These are phyloP conservation scores for Euzetes globulus DNA, from an alignment of 2,888 invertebrate species.

Conservation along the genomic window DNA sequence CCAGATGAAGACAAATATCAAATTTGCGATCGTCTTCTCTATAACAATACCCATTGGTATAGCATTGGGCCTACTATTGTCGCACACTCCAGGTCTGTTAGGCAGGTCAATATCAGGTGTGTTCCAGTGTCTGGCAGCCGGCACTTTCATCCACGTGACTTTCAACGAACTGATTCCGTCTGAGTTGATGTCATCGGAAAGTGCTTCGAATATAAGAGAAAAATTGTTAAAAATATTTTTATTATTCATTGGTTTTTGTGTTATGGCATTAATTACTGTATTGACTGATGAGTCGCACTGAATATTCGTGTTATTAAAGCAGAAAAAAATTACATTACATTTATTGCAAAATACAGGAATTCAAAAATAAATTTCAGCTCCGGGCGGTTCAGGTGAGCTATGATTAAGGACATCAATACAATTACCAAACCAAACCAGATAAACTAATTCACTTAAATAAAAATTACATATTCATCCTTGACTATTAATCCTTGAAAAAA, in stretches of 20 bases:
- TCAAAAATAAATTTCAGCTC: no score
- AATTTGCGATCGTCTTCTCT: conserved; percentile 44
- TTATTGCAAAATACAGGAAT: no score
- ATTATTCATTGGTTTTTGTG: conserved; percentile 41
- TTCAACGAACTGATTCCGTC: conserved; percentile 46
- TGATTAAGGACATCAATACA: no score
- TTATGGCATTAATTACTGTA: conserved; percentile 36
- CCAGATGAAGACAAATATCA: conserved; percentile 41
- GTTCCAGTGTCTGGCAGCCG: conserved; percentile 46
- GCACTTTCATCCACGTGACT: conserved; percentile 47
- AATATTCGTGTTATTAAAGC: background rate
- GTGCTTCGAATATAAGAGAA: conserved; percentile 29
- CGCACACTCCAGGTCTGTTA: conserved; percentile 43
- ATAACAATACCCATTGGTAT: conserved; percentile 46
- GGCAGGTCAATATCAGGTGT: conserved; percentile 45
- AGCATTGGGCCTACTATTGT: conserved; percentile 44
- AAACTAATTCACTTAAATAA: no score
- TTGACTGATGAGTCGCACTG: background rate
- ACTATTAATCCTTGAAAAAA: no score
- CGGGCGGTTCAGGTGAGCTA: no score
- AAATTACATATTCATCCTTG: no score
- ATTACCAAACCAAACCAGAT: no score
- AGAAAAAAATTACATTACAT: no score
- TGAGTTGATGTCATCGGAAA: conserved; percentile 38
- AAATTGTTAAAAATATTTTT: conserved; percentile 43